Conservation (phyloP, 2,797 vertebrate genomes). For the Antrozous pallidus region DNA sequence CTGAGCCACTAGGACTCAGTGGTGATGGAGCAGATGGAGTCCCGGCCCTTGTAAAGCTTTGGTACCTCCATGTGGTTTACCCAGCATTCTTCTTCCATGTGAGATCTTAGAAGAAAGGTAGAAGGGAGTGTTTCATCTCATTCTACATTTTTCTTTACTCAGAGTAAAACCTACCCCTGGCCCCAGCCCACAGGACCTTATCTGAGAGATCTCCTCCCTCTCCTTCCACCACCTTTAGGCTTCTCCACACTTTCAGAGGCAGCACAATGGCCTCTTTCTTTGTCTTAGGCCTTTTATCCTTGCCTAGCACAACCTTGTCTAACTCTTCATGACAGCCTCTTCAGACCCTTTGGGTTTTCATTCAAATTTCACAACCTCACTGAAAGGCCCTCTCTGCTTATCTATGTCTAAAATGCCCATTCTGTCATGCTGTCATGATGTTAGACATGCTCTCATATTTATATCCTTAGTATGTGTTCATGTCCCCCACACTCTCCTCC, state of each 20-base stretch:
- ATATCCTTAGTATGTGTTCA: fast-evolving
- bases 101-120: not conserved
- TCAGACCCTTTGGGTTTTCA: not conserved
- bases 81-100: not conserved
- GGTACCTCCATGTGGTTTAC: not conserved
- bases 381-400: not conserved
- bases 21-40: not conserved
- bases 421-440: not conserved
- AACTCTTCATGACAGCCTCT: not conserved
- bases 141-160: not conserved
- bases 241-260: no score
- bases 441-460: not conserved
- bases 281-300: not conserved
- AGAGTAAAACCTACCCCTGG: not conserved
- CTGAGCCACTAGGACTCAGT: not conserved
- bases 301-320: not conserved
- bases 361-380: not conserved
- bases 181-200: not conserved
- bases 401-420: not conserved
- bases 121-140: not conserved
- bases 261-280: not conserved
- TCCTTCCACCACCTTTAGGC: no score
- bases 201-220: not conserved
- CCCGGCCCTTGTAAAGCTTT: not conserved
- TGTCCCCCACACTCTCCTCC: not conserved